phyloP scores from a whole-genome alignment of 2,113 vertebrate species.

The Gavialis gangeticus region DNA sequence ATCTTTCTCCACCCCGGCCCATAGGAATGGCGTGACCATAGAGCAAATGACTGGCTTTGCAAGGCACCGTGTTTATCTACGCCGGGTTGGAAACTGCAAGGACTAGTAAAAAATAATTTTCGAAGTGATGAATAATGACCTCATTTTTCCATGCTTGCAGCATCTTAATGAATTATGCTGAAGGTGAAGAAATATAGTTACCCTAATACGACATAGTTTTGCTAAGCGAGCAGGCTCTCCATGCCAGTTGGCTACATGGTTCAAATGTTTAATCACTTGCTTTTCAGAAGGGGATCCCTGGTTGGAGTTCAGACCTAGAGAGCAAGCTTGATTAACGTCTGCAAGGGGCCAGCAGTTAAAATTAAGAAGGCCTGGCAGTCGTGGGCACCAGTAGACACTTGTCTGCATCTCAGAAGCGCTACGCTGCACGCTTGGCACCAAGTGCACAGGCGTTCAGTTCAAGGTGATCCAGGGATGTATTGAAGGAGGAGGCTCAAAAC shows the following conservation, averaged over 20 bases:
- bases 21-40: accelerated
- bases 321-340: slow-evolving; percentile 64
- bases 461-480: background rate
- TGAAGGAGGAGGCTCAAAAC: slow-evolving; percentile 2
- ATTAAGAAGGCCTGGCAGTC: slow-evolving; percentile 1
- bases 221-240: background rate
- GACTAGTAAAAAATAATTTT: background rate
- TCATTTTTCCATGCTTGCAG: slow-evolving; percentile 24
- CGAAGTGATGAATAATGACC: background rate
- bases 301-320: slow-evolving; percentile 62
- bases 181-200: background rate
- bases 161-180: background rate
- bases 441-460: accelerated
- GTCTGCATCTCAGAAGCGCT: background rate
- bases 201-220: background rate
- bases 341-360: slow-evolving; percentile 24
- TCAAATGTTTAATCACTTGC: slow-evolving; percentile 37
- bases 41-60: background rate
- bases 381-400: slow-evolving; percentile 11
- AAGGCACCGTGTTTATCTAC: background rate
- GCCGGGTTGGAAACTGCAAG: background rate
- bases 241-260: slow-evolving; percentile 48
- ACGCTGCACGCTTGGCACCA: background rate
- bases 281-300: slow-evolving; percentile 40
- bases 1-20: background rate